Base-by-base conservation (phyloP, 1,140 invertebrate genomes). In the Mycetomoellerius zeteki region DNA sequence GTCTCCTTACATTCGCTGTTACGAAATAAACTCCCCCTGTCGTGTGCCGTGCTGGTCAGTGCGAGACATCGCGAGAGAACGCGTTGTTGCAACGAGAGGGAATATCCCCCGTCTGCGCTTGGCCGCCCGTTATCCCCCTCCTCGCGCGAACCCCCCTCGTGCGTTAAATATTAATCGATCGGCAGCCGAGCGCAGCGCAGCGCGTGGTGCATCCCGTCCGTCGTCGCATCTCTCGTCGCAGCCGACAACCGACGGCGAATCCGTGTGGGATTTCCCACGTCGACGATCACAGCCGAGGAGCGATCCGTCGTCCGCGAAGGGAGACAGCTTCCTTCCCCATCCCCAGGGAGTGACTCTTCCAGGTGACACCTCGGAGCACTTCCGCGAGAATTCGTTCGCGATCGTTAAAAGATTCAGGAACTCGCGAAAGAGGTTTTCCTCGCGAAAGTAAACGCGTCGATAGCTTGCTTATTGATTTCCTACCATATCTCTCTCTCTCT, bases 1-100 rank as follows among this genome's bases (percentile, higher is more conserved):
- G 86, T 89, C 75, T 85, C 65, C 81, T 87, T 89, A 86, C 86
- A 87, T 82, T 87, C 84, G 77, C 37, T 72, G 43, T 27, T 86
- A 85, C 78, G 90, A 85, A 88, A 78, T 77, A 88, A 87, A 58
- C 78, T 60, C 78, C 47, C n/a, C 60, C 16, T 72, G 62, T 50
- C 81, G 81, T 82, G 89, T 37, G 52, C 60, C 54, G 54, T 37
- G 65, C 60, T 84, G 88, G 37, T n/a, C n/a, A 50, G 43, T 69
- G 52, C 71, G 86, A 43, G 33, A 43, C 14, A 47, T 71, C 54
- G 62, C 24, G 37, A 37, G 76, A 47, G 73, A n/a, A n/a, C 85
- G 50, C 72, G 78, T 47, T 19, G 19, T 71, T 47, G 82, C 33
- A 67, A 54, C 86, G 75, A 19, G 47, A 78, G 58, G 62, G 50